Percentiles rank a stretch among this genome's conserved stretches.
Evolutionary conservation across 2,797 vertebrate genomes (phyloP).

Genomic region (Argya squamiceps): DNA sequence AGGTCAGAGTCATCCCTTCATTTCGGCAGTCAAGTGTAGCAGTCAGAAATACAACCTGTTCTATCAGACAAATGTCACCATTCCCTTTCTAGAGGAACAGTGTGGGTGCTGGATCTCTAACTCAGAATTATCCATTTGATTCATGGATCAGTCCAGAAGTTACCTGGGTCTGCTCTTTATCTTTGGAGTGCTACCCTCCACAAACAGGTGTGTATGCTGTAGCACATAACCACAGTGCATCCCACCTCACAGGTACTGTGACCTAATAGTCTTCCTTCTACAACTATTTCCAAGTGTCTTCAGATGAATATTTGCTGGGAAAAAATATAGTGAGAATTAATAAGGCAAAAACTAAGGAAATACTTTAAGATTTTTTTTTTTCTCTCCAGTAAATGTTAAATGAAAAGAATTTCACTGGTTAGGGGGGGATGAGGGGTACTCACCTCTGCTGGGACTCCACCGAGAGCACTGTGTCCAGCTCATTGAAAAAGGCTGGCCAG

Average conservation of each 20-base stretch:
- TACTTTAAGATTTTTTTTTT: background rate
- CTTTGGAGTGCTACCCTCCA: background rate
- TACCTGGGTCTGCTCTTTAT: background rate
- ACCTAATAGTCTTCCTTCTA: background rate
- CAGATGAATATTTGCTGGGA: background rate
- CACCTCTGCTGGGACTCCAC: background rate
- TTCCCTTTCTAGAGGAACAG: background rate
- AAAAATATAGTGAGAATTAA: background rate
- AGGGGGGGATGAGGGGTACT: background rate
- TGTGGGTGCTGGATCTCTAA: background rate
- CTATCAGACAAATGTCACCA: background rate
- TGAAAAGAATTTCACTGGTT: background rate
- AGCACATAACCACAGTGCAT: background rate
- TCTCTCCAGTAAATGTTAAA: background rate
- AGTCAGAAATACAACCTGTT: background rate
- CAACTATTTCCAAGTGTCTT: background rate
- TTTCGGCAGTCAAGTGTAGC: constrained; percentile 18
- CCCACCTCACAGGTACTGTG: background rate
- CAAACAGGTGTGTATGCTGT: rapidly evolving
- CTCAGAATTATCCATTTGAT: background rate
- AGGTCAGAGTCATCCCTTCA: constrained; percentile 38
- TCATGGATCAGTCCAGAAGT: background rate
- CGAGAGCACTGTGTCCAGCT: background rate
- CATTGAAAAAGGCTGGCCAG: background rate
- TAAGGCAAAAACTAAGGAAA: background rate